Base-by-base conservation (phyloP, 2,113 vertebrate genomes). In the Cardinalis cardinalis region DNA sequence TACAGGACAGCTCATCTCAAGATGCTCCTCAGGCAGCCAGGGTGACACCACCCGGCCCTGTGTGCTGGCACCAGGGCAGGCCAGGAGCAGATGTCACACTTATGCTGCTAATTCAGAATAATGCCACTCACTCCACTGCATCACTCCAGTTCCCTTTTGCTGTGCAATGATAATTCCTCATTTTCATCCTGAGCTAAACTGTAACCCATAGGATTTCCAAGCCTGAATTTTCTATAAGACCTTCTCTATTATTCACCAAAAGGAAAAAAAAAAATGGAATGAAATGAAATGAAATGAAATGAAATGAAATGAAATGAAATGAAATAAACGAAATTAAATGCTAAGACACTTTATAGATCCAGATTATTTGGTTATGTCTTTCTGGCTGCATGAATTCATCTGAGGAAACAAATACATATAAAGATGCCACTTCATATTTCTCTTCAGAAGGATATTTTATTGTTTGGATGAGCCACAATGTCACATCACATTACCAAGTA, bases 391-490 rank as follows among this genome's bases (percentile, higher is more conserved):
- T 59, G 46, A 92, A 81, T 84, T 78, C 44, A 74, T 58, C 41
- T 77, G 26, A 53, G 44, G 16, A 94, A 87, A 52, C 31, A 75
- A 95, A 91, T 34, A 49, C 24, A 69, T 55, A 64, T 44, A 78
- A 92, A 12, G 34, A 63, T 71, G 43, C 41, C 78, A 91, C 28
- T 89, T 96, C 43, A 68, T 31, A 83, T 82, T 94, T 91, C 69
- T 46, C 5, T 80, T 74, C 56, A 90, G 51, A 66, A 63, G 20
- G 23, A 72, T 18, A 60, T 64, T 78, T 76, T 64, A 28, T 66
- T 84, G 49, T 85, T 58, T 34, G 85, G 69, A 85, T 44, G 64
- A 91, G 70, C 86, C 72, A 29, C 7, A n/a, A 21, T 87, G 63
- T 90, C 88, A 82, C 66, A 63, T 70, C 1, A 2, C 70, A 76